Evolutionary conservation across 2,113 vertebrate species (phyloP).

Genomic region (Sylvicapra grimmia): DNA sequence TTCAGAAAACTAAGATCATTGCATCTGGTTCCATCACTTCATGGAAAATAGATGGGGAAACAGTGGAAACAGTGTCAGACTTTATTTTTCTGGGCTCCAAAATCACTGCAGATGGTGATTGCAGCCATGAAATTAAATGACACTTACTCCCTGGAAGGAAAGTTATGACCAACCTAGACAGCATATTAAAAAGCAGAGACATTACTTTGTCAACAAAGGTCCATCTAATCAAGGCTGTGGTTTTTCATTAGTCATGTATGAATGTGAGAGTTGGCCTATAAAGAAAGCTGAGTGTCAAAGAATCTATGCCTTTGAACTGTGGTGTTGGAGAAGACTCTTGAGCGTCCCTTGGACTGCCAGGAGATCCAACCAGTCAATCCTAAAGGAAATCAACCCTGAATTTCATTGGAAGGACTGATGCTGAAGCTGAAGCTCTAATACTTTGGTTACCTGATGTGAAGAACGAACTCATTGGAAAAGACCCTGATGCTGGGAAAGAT

Average conservation of each 20-base stretch:
- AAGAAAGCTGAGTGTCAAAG: neutral
- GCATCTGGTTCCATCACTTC: neutral
- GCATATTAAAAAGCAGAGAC: neutral
- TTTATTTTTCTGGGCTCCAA: neutral
- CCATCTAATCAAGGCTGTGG: neutral
- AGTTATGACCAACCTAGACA: neutral
- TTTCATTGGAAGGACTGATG: neutral
- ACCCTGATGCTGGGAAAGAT: neutral
- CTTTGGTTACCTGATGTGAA: neutral
- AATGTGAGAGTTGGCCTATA: neutral
- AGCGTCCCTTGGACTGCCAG: neutral
- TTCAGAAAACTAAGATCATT: neutral
- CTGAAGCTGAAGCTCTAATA: neutral
- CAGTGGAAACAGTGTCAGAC: neutral
- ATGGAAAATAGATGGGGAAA: neutral
- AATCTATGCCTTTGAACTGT: neutral
- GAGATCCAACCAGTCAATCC: neutral
- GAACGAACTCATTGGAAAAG: neutral
- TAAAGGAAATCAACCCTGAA: neutral
- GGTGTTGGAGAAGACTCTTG: neutral
- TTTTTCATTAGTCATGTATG: neutral
- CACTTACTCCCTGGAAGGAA: neutral
- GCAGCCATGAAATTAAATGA: neutral
- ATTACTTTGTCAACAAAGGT: neutral
- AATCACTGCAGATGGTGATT: neutral